These are phyloP conservation scores for Cryptocheilus praepositus DNA, from an alignment of 2,888 invertebrate species.

Conservation along the genomic window DNA sequence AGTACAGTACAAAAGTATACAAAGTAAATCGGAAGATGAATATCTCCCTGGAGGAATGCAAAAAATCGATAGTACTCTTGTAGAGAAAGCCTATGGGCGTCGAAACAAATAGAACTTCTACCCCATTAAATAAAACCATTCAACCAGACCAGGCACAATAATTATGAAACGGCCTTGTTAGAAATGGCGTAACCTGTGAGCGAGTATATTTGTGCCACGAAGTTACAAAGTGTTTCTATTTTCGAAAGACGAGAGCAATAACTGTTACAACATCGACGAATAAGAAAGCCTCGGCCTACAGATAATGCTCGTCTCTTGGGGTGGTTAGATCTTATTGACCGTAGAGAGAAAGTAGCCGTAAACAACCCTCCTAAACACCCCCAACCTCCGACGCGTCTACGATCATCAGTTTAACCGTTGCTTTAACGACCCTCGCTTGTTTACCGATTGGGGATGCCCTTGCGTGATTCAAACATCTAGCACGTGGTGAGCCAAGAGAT, in stretches of 20 bases:
- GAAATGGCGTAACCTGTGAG: neutral
- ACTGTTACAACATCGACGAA: slow-evolving; percentile 65
- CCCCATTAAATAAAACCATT: too few species aligned
- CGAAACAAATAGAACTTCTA: too few species aligned
- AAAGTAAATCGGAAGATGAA: too few species aligned
- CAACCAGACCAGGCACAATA: too few species aligned
- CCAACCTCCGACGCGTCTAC: slow-evolving; percentile 56
- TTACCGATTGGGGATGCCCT: slow-evolving; percentile 66
- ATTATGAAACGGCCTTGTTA: too few species aligned
- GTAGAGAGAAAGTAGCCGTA: slow-evolving; percentile 63
- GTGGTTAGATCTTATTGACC: slow-evolving; percentile 63
- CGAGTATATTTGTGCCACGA: slow-evolving; percentile 20
- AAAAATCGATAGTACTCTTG: too few species aligned
- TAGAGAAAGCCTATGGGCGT: too few species aligned
- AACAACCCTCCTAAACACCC: slow-evolving; percentile 70
- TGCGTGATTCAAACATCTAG: slow-evolving; percentile 50
- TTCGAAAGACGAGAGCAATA: slow-evolving; percentile 39
- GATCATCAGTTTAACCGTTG: slow-evolving; percentile 67
- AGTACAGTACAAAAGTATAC: too few species aligned
- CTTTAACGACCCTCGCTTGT: slow-evolving; percentile 69
- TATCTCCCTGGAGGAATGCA: too few species aligned
- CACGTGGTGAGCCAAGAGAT: slow-evolving; percentile 38
- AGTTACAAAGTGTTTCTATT: slow-evolving; percentile 36
- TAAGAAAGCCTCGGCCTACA: slow-evolving; percentile 51
- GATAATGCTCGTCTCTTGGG: slow-evolving; percentile 54